phyloP scores from a whole-genome alignment of 2,888 invertebrate genomes.

The Trachelus troglodyta region DNA sequence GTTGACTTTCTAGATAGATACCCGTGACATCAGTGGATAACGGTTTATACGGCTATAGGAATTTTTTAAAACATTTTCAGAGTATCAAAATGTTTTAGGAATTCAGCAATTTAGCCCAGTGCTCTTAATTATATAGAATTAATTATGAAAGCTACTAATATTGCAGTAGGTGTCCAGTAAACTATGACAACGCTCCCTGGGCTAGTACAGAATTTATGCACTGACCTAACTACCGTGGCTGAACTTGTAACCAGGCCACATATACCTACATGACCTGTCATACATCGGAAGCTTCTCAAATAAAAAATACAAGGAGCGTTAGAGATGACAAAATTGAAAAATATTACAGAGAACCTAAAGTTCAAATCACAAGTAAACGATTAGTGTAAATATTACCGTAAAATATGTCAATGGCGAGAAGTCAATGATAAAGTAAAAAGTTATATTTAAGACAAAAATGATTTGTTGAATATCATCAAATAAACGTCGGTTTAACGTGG shows the following conservation, averaged over 20 bases:
- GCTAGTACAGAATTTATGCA: constrained; percentile 46
- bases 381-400: background rate
- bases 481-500: background rate
- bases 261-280: background rate
- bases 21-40: background rate
- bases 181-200: constrained; percentile 49
- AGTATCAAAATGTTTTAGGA: background rate
- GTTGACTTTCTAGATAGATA: background rate
- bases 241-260: background rate
- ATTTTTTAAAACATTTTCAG: background rate
- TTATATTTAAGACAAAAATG: background rate
- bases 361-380: background rate
- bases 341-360: background rate
- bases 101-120: background rate
- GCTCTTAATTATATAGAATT: constrained; percentile 40
- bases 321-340: background rate
- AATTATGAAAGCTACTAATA: constrained; percentile 45
- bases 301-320: background rate
- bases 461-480: background rate
- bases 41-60: background rate
- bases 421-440: background rate
- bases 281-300: background rate
- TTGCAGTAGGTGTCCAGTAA: constrained; percentile 39
- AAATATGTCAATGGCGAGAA: background rate
- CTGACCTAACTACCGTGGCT: constrained; percentile 19